Percentiles rank a stretch among this genome's conserved stretches.
These are phyloP conservation scores for Catocala nupta DNA, from an alignment of 2,888 invertebrate species.

Conservation along the genomic window DNA sequence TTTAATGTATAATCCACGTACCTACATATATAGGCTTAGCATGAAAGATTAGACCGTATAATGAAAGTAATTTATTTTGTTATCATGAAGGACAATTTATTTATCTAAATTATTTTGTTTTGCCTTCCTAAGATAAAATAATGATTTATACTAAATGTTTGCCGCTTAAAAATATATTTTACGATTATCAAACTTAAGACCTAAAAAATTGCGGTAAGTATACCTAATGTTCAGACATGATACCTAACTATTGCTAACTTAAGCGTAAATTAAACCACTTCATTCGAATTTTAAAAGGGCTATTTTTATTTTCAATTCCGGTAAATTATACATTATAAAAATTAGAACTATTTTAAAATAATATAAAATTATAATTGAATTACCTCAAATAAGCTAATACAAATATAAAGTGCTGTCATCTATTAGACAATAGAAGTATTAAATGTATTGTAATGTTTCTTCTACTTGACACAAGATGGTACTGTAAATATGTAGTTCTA, in stretches of 20 bases:
- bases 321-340: too few relatives aligned
- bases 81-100: constrained; percentile 10
- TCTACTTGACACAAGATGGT: constrained; percentile 46
- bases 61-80: constrained; percentile 15
- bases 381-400: background rate
- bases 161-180: too few relatives aligned
- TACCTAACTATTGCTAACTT: too few relatives aligned
- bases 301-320: too few relatives aligned
- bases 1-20: constrained; percentile 31
- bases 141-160: background rate
- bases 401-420: constrained; percentile 48
- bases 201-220: too few relatives aligned
- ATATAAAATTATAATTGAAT: background rate
- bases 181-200: too few relatives aligned
- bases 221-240: too few relatives aligned
- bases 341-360: too few relatives aligned
- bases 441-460: background rate
- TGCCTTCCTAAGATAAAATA: background rate
- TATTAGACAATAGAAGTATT: constrained; percentile 46
- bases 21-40: constrained; percentile 12
- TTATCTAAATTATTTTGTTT: constrained; percentile 1
- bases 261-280: too few relatives aligned
- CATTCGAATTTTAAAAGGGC: too few relatives aligned
- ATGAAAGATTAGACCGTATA: constrained; percentile 15
- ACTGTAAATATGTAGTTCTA: background rate